Base-by-base conservation (phyloP, 1,140 invertebrate genomes). In the Calephelis nemesis region DNA sequence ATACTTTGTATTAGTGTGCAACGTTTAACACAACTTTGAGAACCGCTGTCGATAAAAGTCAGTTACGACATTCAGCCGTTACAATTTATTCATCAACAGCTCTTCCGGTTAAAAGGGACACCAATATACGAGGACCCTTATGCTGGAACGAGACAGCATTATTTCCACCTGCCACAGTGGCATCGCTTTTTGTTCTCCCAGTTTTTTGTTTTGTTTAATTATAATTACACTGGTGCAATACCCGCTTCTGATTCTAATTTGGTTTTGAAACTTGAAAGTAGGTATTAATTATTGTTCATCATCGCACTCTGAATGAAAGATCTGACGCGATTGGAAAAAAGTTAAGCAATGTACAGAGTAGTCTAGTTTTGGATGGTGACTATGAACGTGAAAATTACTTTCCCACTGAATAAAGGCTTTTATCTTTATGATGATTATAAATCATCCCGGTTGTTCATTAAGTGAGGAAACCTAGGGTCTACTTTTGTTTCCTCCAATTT, bases 21-120 rank as follows among this genome's bases (percentile, higher is more conserved):
- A 63, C 12, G 15, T 30, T 30, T 42, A 12, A 67, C 52, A 54
- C 62, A 73, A 82, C 58, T 82, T 87, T 85, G 75, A 81, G 69
- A 71, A 69, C 65, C 74, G 45, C 73, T 74, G 71, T 13, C 62
- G 19, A 76, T 75, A 84, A 86, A 88, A 88, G 85, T 86, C 83
- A 85, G 84, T 88, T 88, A 88, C 82, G 75, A 85, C 83, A 85
- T 79, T 67, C 66, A 76, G 81, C 83, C 86, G 86, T 88, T 88
- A 87, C 83, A 84, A 75, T 83, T 86, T 85, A 83, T 78, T 78
- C 83, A 75, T 76, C 80, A 76, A 71, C 68, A 62, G 65, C 76
- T 79, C 83, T 86, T 85, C 83, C 84, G 85, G 77, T 77, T 75
- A 79, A 84, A 39, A 70, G 78, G 62, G 86, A 87, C 63, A 65